Percentiles rank a stretch among this genome's conserved stretches.
These are phyloP conservation scores for Silvanus unidentatus DNA, from an alignment of 2,888 invertebrate species.

Conservation along the genomic window DNA sequence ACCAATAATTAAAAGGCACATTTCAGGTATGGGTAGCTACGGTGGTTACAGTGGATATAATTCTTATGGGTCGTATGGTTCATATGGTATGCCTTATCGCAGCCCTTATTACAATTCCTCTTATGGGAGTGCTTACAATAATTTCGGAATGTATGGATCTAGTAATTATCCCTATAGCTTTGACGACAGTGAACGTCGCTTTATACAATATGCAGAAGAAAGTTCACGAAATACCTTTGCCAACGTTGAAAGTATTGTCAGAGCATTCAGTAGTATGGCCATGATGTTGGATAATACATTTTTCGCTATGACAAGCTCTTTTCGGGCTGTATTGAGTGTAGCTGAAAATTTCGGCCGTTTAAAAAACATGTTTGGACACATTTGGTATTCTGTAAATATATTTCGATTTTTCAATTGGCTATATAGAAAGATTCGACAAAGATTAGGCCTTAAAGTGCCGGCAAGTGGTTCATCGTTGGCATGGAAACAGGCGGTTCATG, in stretches of 20 bases:
- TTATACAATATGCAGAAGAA: conserved; percentile 85
- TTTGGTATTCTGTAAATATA: conserved; percentile 82
- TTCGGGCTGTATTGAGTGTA: conserved; percentile 85
- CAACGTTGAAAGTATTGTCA: conserved; percentile 78
- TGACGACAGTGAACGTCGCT: conserved; percentile 62
- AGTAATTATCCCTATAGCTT: conserved; percentile 31
- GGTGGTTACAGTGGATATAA: conserved; percentile 38
- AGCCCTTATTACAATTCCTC: conserved; percentile 32
- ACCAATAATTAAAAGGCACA: too few relatives aligned
- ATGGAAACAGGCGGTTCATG: conserved; percentile 47
- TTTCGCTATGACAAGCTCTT: conserved; percentile 91
- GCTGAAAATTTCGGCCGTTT: conserved; percentile 90
- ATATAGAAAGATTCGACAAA: conserved; percentile 64
- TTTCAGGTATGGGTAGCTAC: conserved; percentile 27
- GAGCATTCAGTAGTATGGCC: conserved; percentile 87
- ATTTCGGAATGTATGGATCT: conserved; percentile 41
- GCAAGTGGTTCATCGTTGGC: conserved; percentile 33
- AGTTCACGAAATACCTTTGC: conserved; percentile 89
- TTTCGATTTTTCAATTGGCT: conserved; percentile 76
- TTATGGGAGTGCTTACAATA: conserved; percentile 36
- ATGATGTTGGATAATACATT: conserved; percentile 97
- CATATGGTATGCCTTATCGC: conserved; percentile 33
- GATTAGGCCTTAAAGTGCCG: conserved; percentile 56
- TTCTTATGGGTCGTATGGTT: conserved; percentile 33
- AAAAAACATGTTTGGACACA: conserved; percentile 74